Evolutionary conservation across 2,113 vertebrate genomes (phyloP).

Genomic region (Menidia beryllina): DNA sequence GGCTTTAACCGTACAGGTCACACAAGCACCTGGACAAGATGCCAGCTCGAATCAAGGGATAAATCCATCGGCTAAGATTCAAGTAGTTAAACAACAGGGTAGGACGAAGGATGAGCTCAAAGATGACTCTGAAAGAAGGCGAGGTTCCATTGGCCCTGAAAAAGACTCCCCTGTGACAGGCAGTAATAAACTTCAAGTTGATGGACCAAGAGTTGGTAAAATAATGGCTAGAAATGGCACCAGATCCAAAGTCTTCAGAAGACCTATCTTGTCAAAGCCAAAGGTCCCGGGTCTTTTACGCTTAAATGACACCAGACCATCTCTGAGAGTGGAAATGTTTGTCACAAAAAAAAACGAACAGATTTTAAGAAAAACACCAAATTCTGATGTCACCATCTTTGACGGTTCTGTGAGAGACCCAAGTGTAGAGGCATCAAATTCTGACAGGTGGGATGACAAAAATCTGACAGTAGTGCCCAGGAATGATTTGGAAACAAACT

Average conservation of each 20-base stretch:
- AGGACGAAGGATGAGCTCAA: slow-evolving; percentile 1
- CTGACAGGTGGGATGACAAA: not conserved
- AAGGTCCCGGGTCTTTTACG: slow-evolving; percentile 2
- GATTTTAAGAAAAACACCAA: slow-evolving; percentile 13
- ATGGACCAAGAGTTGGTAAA: not conserved
- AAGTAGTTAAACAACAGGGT: slow-evolving; percentile 12
- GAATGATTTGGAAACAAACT: slow-evolving; percentile 24
- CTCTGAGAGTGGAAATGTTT: slow-evolving; percentile 5
- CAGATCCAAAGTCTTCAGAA: slow-evolving; percentile 21
- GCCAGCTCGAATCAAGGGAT: slow-evolving; percentile 1
- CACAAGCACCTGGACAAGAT: slow-evolving; percentile 21
- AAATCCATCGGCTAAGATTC: not conserved
- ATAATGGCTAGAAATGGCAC: slow-evolving; percentile 21
- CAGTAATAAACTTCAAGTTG: slow-evolving; percentile 36
- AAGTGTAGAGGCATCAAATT: not conserved
- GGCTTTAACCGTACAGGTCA: slow-evolving; percentile 29
- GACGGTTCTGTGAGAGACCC: slow-evolving; percentile 17
- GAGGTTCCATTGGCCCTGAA: not conserved
- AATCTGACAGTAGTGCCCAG: slow-evolving; percentile 9
- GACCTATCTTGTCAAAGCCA: slow-evolving; percentile 20
- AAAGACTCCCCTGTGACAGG: slow-evolving; percentile 10
- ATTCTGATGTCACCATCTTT: not conserved
- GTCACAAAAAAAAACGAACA: slow-evolving; percentile 27
- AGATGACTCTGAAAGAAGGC: not conserved
- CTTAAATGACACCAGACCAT: slow-evolving; percentile 56